phyloP scores from a whole-genome alignment of 2,797 vertebrate genomes.

The Sebastiscus tertius region DNA sequence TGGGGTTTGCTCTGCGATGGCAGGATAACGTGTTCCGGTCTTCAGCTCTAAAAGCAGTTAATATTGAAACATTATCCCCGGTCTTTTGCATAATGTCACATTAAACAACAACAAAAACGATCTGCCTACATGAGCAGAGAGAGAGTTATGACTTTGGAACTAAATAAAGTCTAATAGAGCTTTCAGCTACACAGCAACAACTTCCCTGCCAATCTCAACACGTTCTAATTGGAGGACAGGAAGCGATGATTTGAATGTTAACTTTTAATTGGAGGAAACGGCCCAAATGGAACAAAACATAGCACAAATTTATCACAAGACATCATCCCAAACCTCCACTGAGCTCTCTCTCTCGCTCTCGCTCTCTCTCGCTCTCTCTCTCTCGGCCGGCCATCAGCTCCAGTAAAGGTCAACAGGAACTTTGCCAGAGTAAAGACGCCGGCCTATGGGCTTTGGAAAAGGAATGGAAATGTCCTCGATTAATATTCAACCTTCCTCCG shows the following conservation, averaged over 20 bases:
- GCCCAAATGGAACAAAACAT: not conserved
- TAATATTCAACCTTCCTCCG: conserved; percentile 28
- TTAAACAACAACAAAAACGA: not conserved
- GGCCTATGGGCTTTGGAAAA: not conserved
- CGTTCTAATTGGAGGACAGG: not conserved
- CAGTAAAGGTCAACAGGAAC: conserved; percentile 15
- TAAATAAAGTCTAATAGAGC: too few species aligned
- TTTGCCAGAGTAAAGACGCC: not conserved
- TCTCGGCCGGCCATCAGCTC: not conserved
- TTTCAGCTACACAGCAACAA: not conserved
- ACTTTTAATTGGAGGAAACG: not conserved
- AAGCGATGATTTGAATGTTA: not conserved
- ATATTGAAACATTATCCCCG: not conserved
- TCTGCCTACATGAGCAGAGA: not conserved
- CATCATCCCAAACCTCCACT: not conserved
- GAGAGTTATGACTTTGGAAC: not conserved
- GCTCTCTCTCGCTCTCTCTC: not conserved
- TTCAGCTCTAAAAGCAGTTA: too few species aligned
- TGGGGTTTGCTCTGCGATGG: too few species aligned
- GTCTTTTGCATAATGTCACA: too few species aligned
- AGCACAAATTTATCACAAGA: not conserved
- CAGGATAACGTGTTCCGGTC: too few species aligned
- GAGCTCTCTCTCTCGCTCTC: not conserved
- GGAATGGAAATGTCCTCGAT: conserved; percentile 16
- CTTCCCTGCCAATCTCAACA: not conserved